Base-by-base conservation (phyloP, 2,888 invertebrate genomes). In the Nudaria mundana region DNA sequence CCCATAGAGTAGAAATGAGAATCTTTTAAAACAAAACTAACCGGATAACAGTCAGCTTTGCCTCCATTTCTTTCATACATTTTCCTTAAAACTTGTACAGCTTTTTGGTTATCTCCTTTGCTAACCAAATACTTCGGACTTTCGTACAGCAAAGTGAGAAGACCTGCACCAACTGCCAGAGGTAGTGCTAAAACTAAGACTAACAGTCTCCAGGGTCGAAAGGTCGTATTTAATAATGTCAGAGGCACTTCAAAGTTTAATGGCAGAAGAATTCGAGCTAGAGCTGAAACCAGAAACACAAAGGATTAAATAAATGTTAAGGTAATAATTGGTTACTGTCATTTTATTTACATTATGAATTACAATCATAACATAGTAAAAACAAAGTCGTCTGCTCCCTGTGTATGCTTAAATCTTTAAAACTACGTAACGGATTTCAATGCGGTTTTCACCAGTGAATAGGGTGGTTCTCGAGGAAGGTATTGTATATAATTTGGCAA, bases 101-200 rank as follows among this genome's bases (percentile, higher is more conserved):
- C 92, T 47, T 90, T 81, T 0, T 85, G 77, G 2, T 77, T 72
- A 37, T 90, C 76, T 0, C 92, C 92, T 47, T 90, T 91, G 13
- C 92, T 90, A 4, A 93, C 85, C 38, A 93, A 77, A 65, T 92
- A 95, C 69, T 94, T 94, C 0, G 95, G 95, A 53, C 94, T 95
- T 69, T 95, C 95, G 0, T 94, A 92, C 18, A 93, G 77, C 26
- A 73, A 81, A 0, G 83, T 64, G 22, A 92, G 74, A 39, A 91
- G 80, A 0, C 91, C 6, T 0, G 91, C 90, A 28, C 94, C 90
- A 0, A 92, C 18, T 0, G 75, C 78, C 3, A 80, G 38, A 0
- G 76, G 73, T 0, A 72, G 10, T 0, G 80, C 68, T 40, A 77
- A 34, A 0, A 66, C 49, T 0, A 93, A 74, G 0, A 94, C 76